Evolutionary conservation across 2,888 invertebrate species (phyloP), one percentile per base, ranked within the genome.

Genomic region (Pandemis heparana): DNA sequence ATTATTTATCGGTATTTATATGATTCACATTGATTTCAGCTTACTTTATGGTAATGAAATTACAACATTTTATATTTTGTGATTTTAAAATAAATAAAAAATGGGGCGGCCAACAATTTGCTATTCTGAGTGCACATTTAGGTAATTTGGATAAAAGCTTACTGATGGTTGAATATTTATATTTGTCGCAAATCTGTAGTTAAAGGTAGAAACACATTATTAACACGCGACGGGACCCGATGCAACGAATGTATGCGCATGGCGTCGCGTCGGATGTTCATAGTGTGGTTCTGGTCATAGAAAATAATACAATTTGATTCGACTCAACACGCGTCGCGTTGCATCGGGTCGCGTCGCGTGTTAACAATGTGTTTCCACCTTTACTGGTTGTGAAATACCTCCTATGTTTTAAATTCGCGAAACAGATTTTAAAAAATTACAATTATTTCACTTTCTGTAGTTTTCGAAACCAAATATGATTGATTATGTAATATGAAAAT

Each of bases 1-100:
- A 56, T 59, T 43, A 12, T 12, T 43, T 46, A 79, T 82, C 85
- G 82, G 84, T 83, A 80, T 81, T 80, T 73, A 79, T 79, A 82
- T 64, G 70, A 81, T 83, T 84, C 79, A 79, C 81, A 83, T 78
- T 81, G 79, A 79, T 79, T 78, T 81, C 78, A 79, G 18, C 71
- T 70, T 72, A 74, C n/a, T 60, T 69, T 62, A 62, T 32, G 38
- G 53, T 63, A 68, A 63, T 39, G 62, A 68, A 68, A 63, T 38
- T 72, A 67, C 72, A 72, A 72, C 62, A 72, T 68, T 72, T 63
- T 72, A 72, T 38, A 63, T 59, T 48, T 46, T 46, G 72, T 56
- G 39, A 62, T 14, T 63, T 39, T 9, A n/a, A 68, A 68, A 68
- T 56, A 43, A 71, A 73, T 75, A 59, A 48, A 51, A 63, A 71